A percentile compares a stretch with the other conserved stretches of the same genome.
phyloP scores from a whole-genome alignment of 2,888 invertebrate species.

The Heliconius erato region DNA sequence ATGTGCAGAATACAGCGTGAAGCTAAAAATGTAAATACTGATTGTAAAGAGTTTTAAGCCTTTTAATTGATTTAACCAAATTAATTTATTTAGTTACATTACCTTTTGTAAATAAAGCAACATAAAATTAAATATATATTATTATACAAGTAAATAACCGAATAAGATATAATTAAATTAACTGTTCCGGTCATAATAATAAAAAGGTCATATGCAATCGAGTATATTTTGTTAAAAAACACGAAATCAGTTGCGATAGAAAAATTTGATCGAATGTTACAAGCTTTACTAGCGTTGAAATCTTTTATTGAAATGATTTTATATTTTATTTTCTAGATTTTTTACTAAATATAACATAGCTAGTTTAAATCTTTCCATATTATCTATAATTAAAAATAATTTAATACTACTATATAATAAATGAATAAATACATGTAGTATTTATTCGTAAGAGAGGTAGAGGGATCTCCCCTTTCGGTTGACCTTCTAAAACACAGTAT shows the following conservation, averaged over 20 bases:
- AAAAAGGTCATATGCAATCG: conserved; percentile 27
- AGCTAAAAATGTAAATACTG: neutral
- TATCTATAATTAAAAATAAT: too few species aligned
- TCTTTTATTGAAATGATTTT: conserved; percentile 9
- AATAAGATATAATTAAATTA: conserved; percentile 11
- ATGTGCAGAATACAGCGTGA: too few species aligned
- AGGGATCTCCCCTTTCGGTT: too few species aligned
- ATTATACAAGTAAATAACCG: neutral
- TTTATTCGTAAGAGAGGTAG: too few species aligned
- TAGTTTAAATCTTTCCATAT: neutral
- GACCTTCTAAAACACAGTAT: too few species aligned
- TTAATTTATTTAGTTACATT: neutral
- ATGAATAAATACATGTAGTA: too few species aligned
- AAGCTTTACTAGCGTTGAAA: conserved; percentile 28
- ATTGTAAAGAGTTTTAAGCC: neutral
- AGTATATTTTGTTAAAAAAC: conserved; percentile 17
- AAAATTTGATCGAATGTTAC: conserved; percentile 17
- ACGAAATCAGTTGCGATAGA: conserved; percentile 19
- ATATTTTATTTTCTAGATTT: neutral
- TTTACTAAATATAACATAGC: neutral
- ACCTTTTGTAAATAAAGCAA: neutral
- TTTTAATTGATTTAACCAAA: neutral
- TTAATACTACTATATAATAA: too few species aligned
- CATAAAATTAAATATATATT: conserved; percentile 1
- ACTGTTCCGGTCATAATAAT: conserved; percentile 28